These are phyloP conservation scores for Buceros bicornis DNA, from an alignment of 2,797 vertebrate species.

Conservation along the genomic window DNA sequence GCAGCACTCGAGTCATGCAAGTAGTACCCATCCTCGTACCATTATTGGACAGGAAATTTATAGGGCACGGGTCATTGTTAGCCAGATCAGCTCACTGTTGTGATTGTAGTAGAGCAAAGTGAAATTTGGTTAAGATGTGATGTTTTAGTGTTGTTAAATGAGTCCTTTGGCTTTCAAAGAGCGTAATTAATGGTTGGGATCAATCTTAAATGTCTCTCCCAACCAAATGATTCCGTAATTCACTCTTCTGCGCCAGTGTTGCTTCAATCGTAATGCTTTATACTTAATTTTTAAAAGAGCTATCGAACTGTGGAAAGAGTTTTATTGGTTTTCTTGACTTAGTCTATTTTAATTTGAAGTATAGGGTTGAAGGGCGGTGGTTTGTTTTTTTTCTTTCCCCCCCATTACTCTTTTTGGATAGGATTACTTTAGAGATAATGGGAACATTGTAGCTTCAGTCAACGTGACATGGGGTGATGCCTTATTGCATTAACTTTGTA, in stretches of 20 bases:
- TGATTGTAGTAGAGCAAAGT: not conserved
- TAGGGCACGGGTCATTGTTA: not conserved
- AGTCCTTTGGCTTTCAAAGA: not conserved
- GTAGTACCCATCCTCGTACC: not conserved
- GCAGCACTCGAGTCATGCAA: not conserved
- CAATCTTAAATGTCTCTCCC: too few relatives aligned
- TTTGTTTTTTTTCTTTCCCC: too few relatives aligned
- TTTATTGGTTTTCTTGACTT: not conserved
- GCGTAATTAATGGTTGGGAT: not conserved
- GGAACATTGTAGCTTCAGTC: not conserved
- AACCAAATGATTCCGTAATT: not conserved
- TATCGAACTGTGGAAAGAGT: not conserved
- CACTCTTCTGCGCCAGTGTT: not conserved
- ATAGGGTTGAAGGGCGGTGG: not conserved
- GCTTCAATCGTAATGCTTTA: not conserved
- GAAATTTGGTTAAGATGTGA: not conserved
- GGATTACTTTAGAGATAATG: not conserved
- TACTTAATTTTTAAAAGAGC: not conserved
- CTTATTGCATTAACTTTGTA: not conserved
- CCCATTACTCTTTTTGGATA: not conserved
- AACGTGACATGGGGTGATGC: not conserved
- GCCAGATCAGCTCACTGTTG: not conserved
- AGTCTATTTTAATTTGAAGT: not conserved
- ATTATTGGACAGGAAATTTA: not conserved
- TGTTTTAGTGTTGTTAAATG: not conserved